phyloP scores from a whole-genome alignment of 1,140 invertebrate species.

The Lepidurus apus region DNA sequence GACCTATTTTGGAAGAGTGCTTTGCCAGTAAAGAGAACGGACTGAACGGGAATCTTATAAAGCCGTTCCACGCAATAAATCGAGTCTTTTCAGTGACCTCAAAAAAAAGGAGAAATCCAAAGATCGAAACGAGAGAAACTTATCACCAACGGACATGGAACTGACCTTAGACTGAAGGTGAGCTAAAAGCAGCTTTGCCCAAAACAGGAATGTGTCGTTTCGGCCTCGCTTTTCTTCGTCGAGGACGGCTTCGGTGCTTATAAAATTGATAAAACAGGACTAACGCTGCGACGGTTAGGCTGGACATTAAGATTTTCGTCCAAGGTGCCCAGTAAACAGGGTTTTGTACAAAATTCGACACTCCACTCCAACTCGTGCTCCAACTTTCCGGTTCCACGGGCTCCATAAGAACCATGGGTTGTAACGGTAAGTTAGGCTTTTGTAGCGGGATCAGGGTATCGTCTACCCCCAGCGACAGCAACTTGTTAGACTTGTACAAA shows the following conservation, averaged over 20 bases:
- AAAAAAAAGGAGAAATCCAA: too few species aligned
- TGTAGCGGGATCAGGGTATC: neutral
- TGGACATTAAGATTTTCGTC: slow-evolving; percentile 25
- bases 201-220: slow-evolving; percentile 1
- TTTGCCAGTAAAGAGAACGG: too few species aligned
- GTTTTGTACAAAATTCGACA: slow-evolving; percentile 3
- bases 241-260: slow-evolving; percentile 29
- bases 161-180: neutral
- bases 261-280: slow-evolving; percentile 34
- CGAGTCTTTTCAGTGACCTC: too few species aligned
- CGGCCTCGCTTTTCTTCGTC: slow-evolving; percentile 25
- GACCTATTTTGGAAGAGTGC: neutral
- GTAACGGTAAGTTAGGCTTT: neutral
- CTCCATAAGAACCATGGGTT: slow-evolving; percentile 3
- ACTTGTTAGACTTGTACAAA: slow-evolving; percentile 65
- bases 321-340: slow-evolving; percentile 24
- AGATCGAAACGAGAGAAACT: too few species aligned
- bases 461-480: slow-evolving; percentile 55
- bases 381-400: slow-evolving; percentile 7
- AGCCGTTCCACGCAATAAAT: too few species aligned
- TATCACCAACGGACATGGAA: neutral
- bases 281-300: slow-evolving; percentile 23
- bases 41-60: too few species aligned
- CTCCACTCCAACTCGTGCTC: neutral
- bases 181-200: neutral